A percentile compares a stretch with the other conserved stretches of the same genome.
Evolutionary conservation across 2,888 invertebrate genomes (phyloP).

Genomic region (Eustalomyia histrio): DNA sequence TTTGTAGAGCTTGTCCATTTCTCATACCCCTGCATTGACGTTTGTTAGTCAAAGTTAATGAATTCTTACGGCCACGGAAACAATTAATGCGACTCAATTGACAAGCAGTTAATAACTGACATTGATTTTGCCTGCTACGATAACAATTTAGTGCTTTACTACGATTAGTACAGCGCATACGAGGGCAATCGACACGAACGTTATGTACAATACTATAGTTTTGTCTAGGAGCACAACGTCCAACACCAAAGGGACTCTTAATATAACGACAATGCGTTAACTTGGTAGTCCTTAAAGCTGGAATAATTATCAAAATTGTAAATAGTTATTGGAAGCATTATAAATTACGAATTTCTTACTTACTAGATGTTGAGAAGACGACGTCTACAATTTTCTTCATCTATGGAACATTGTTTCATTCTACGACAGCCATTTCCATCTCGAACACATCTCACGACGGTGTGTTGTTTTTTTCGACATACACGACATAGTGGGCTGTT

Average conservation of each 20-base stretch:
- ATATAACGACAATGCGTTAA: slow-evolving; percentile 42
- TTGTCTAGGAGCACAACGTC: slow-evolving; percentile 34
- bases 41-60: not conserved
- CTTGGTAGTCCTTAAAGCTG: slow-evolving; percentile 9
- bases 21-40: slow-evolving; percentile 49
- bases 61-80: not conserved
- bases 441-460: slow-evolving; percentile 66
- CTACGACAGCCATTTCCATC: slow-evolving; percentile 67
- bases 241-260: slow-evolving; percentile 30
- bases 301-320: not conserved
- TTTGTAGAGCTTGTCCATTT: slow-evolving; percentile 48
- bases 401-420: slow-evolving; percentile 68
- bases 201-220: slow-evolving; percentile 13
- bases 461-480: slow-evolving; percentile 62
- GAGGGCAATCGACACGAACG: slow-evolving; percentile 30
- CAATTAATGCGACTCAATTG: slow-evolving; percentile 60
- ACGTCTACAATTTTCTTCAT: slow-evolving; percentile 70
- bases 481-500: slow-evolving; percentile 35
- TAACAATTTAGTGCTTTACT: slow-evolving; percentile 67
- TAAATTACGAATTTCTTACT: no score
- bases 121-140: slow-evolving; percentile 63
- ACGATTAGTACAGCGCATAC: slow-evolving; percentile 41
- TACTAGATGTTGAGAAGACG: no score
- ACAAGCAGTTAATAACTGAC: slow-evolving; percentile 68
- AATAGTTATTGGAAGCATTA: no score